Evolutionary conservation across 2,113 vertebrate species (phyloP), one percentile per base, ranked within the genome.

Genomic region (Poeciliopsis prolifica): DNA sequence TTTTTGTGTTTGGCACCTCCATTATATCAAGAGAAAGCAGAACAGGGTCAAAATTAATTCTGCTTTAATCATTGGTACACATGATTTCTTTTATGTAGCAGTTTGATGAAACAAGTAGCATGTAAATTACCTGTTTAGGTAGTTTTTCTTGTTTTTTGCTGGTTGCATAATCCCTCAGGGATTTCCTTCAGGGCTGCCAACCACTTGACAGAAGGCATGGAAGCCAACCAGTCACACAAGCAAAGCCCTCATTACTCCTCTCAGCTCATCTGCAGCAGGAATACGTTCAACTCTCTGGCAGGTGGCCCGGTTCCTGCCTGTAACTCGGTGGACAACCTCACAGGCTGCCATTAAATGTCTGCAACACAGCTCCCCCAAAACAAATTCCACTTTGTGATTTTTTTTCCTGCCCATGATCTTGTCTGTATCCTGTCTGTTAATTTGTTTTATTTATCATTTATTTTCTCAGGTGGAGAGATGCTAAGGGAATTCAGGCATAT

Each of bases 281-380:
- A 72, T 26, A 42, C 40, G 35, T 61, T 30, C 70, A 42, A 42
- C 70, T 37, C 35, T 17, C 70, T 72, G 70, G 58, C 60, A 44
- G 58, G 61, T 62, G 35, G 70, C 60, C 70, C 61, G 28, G 35
- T 22, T 72, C 26, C 58, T 44, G 70, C 69, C 37, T 62, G 58
- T 5, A 61, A 40, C 69, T 26, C 26, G 5, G 15, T 62, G 35
- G 33, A 71, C 35, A 40, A 61, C n/a, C 61, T 72, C 35, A 62
- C 30, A 40, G 15, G 35, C 37, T 69, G 48, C 48, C 48, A 58
- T 10, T 31, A 69, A 54, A 58, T 58, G 44, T 6, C 48, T 69
- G 5, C 68, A 33, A 31, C 44, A 51, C 44, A 5, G 12, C 26
- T 37, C 10, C 15, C n/a, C 37, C 9, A 29, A 67, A 29, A 24